phyloP scores from a whole-genome alignment of 2,113 vertebrate genomes.

The Jacana jacana region DNA sequence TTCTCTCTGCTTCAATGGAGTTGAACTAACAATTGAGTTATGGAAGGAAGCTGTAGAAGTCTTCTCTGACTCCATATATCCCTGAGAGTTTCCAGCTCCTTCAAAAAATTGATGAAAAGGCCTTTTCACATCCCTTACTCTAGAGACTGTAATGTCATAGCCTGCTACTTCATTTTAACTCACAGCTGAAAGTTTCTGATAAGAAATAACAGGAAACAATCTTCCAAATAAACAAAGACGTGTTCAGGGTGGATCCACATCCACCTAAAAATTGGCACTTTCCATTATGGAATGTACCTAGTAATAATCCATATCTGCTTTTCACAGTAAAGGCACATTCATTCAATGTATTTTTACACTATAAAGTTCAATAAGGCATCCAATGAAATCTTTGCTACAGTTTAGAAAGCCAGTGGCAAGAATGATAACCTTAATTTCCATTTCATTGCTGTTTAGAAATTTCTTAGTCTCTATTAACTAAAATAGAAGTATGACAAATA shows the following conservation, averaged over 20 bases:
- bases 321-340: background rate
- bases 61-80: background rate
- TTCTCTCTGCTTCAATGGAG: background rate
- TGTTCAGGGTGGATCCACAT: slow-evolving; percentile 21
- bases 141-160: background rate
- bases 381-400: background rate
- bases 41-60: background rate
- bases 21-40: background rate
- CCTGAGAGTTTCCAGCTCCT: background rate
- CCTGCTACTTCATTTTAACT: slow-evolving; percentile 5
- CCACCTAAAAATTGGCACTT: slow-evolving; percentile 23
- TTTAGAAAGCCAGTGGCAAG: background rate
- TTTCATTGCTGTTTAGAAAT: background rate
- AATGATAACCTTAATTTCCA: background rate
- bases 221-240: slow-evolving; percentile 63
- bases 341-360: background rate
- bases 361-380: background rate
- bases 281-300: slow-evolving; percentile 28
- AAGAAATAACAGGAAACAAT: slow-evolving; percentile 67
- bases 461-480: background rate
- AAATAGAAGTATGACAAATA: background rate
- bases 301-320: slow-evolving; percentile 10
- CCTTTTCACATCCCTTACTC: background rate
- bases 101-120: background rate
- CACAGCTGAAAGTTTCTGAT: slow-evolving; percentile 64